Evolutionary conservation across 2,113 vertebrate species (phyloP).

Genomic region (Antechinus stuartii): DNA sequence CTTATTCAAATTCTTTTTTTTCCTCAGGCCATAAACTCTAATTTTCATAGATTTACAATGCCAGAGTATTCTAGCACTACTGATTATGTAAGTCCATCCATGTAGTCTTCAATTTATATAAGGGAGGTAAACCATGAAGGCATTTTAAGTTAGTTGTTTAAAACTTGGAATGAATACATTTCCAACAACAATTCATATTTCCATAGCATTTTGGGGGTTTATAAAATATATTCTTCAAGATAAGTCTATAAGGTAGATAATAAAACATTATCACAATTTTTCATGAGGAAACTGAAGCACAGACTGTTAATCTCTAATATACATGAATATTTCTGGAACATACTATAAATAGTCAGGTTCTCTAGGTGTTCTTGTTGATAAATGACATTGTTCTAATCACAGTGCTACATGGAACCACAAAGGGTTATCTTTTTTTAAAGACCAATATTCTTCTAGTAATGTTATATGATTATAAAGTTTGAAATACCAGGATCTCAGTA

Average conservation of each 20-base stretch:
- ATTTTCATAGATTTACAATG: neutral
- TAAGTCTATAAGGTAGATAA: neutral
- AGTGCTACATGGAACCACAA: neutral
- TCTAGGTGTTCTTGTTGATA: neutral
- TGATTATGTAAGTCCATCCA: neutral
- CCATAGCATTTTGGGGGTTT: neutral
- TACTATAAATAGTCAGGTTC: neutral
- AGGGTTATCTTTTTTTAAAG: neutral
- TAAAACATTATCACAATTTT: neutral
- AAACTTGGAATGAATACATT: neutral
- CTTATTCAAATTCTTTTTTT: neutral
- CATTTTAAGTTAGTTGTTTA: neutral
- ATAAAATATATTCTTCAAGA: neutral
- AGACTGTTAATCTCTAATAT: neutral
- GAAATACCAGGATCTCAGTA: no score
- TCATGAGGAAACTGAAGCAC: neutral
- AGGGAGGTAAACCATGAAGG: neutral
- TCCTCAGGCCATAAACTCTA: neutral
- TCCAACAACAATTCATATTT: neutral
- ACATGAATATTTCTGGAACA: neutral
- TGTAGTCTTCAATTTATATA: neutral
- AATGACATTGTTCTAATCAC: neutral
- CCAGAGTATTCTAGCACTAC: neutral
- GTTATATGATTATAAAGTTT: neutral
- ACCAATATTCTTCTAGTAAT: neutral